phyloP scores from a whole-genome alignment of 2,797 vertebrate species.

The Pipistrellus kuhlii region DNA sequence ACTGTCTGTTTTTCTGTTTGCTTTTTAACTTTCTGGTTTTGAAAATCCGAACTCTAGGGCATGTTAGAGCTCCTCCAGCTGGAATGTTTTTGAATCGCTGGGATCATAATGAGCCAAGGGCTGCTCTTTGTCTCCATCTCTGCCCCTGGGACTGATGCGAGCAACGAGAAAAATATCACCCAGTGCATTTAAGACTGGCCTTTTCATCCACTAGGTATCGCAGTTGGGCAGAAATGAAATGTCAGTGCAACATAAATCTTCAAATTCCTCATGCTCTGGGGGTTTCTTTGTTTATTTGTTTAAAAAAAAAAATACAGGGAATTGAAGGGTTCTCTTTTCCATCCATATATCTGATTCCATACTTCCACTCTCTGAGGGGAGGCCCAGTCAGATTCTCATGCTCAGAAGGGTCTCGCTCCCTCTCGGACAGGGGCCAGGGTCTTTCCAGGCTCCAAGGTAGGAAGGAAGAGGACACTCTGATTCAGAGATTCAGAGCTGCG shows the following conservation, averaged over 20 bases:
- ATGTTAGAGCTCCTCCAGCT: slow-evolving; percentile 88
- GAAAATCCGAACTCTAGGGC: slow-evolving; percentile 17
- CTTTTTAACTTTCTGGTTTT: slow-evolving; percentile 46
- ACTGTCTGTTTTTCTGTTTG: slow-evolving; percentile 71
- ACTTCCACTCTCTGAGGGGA: not conserved
- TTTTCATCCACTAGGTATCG: not conserved
- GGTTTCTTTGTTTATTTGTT: not conserved
- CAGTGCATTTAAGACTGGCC: not conserved
- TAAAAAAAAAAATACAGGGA: not conserved
- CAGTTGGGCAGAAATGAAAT: not conserved
- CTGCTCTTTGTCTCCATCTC: slow-evolving; percentile 61
- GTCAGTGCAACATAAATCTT: not conserved
- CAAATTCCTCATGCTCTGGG: not conserved
- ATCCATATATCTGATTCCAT: not conserved
- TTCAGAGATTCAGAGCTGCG: not conserved
- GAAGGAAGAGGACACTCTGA: not conserved
- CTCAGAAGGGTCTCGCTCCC: not conserved
- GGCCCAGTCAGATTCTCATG: not conserved
- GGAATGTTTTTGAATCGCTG: not conserved
- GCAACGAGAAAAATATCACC: not conserved
- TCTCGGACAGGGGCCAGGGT: not conserved
- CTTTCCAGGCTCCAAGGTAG: not conserved
- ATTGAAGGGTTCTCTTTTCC: not conserved
- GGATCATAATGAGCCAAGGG: not conserved
- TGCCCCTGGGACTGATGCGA: not conserved